These are phyloP conservation scores for Lophotis ruficrista DNA, from an alignment of 2,113 vertebrate genomes.

Conservation along the genomic window DNA sequence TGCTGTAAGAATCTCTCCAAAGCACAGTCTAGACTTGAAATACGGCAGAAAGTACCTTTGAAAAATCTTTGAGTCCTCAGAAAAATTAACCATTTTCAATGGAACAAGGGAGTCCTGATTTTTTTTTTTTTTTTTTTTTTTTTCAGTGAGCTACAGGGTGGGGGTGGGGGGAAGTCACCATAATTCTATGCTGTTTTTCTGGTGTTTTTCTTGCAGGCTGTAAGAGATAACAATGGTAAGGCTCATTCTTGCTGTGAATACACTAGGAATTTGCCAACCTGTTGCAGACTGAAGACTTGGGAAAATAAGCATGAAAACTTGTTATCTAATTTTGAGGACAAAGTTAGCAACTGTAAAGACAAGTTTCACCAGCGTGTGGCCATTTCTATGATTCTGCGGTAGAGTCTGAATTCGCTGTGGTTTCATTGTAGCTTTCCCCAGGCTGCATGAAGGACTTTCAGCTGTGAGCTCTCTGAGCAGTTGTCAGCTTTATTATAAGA, in stretches of 20 bases:
- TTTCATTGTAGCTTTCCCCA: neutral
- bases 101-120: too few species aligned
- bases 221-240: neutral
- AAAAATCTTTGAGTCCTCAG: neutral
- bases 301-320: neutral
- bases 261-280: neutral
- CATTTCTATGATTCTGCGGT: neutral
- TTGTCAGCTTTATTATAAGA: neutral
- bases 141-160: neutral
- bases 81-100: too few species aligned
- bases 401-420: neutral
- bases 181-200: neutral
- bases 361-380: neutral
- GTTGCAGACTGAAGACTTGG: neutral
- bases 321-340: neutral
- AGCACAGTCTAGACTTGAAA: neutral
- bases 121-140: too few species aligned
- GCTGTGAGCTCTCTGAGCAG: neutral
- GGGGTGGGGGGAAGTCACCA: accelerated
- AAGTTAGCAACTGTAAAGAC: neutral
- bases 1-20: neutral
- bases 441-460: neutral
- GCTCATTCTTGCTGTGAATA: neutral
- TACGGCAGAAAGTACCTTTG: neutral
- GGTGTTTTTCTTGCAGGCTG: neutral